phyloP scores from a whole-genome alignment of 1,140 invertebrate genomes.

The Stegodyphus dumicola region DNA sequence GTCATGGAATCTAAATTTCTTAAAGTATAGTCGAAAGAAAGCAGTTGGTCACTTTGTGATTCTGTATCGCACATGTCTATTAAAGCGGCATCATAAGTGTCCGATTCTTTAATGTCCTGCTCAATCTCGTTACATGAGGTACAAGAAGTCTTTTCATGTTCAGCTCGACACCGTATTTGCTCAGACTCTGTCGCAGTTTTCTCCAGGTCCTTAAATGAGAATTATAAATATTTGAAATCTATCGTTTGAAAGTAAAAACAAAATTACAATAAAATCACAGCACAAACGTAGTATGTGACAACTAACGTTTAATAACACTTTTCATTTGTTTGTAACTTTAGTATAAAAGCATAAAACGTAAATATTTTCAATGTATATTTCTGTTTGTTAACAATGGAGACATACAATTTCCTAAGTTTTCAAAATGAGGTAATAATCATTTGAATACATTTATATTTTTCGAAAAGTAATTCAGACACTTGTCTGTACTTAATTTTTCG shows the following conservation, averaged over 20 bases:
- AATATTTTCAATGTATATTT: no score
- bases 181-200: constrained; percentile 45
- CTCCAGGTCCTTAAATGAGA: constrained; percentile 34
- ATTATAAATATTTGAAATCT: background rate
- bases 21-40: background rate
- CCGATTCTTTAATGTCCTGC: no score
- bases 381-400: no score
- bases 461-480: no score
- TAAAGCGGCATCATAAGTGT: no score
- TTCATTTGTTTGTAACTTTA: no score
- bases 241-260: background rate
- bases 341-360: no score
- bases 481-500: no score
- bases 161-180: constrained; percentile 7
- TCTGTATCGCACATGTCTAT: background rate
- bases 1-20: constrained; percentile 25
- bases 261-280: background rate
- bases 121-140: no score
- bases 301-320: background rate
- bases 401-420: no score
- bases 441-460: no score
- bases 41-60: background rate
- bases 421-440: no score
- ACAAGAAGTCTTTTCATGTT: background rate
- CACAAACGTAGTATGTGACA: background rate